Conservation (phyloP, 2,797 vertebrate species). For the Atherinosoma microstoma region DNA sequence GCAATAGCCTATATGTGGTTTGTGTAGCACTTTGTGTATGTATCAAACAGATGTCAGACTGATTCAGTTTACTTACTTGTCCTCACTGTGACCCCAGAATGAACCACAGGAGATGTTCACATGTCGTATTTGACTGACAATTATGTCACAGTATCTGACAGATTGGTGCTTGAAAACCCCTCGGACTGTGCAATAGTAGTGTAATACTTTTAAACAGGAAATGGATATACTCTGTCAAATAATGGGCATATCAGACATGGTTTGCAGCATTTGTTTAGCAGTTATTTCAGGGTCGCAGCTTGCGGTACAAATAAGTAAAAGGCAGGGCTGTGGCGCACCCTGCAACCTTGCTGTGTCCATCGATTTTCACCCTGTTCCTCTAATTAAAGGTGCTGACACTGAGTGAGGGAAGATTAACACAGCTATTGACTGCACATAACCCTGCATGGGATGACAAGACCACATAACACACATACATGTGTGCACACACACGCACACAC, state of each 20-base stretch:
- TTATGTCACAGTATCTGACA: conserved; percentile 31
- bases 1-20: conserved; percentile 1
- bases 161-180: conserved; percentile 36
- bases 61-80: conserved; percentile 17
- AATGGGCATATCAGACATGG: conserved; percentile 52
- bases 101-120: conserved; percentile 31
- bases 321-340: conserved; percentile 42
- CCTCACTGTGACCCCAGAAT: conserved; percentile 44
- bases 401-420: conserved; percentile 78
- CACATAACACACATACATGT: conserved; percentile 10
- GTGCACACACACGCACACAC: background rate
- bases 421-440: conserved; percentile 66
- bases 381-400: conserved; percentile 82
- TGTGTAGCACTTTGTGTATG: conserved; percentile 16
- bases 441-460: conserved; percentile 24
- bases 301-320: conserved; percentile 47
- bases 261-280: conserved; percentile 62
- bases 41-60: conserved; percentile 38
- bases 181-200: conserved; percentile 13
- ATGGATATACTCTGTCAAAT: conserved; percentile 14
- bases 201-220: conserved; percentile 34
- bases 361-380: conserved; percentile 73
- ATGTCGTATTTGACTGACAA: conserved; percentile 58
- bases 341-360: conserved; percentile 75
- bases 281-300: conserved; percentile 68